phyloP scores from a whole-genome alignment of 1,140 invertebrate genomes.

The Semibalanus balanoides region DNA sequence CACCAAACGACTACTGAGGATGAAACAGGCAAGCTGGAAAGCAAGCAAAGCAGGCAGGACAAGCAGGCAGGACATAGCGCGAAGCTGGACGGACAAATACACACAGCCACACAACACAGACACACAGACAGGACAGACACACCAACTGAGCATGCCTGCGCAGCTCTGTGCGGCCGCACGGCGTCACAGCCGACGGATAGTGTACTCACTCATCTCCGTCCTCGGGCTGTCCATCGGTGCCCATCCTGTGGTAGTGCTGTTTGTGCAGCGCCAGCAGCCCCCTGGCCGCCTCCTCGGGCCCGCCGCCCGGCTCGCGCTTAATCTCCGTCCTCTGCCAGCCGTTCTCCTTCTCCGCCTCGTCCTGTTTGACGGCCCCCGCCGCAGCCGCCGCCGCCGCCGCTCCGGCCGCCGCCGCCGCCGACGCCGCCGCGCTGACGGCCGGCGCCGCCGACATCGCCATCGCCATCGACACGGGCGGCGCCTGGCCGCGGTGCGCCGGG shows the following conservation, averaged over 20 bases:
- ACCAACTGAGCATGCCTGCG: no score
- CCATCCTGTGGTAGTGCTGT: not conserved
- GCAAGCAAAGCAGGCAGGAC: no score
- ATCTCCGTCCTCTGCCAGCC: not conserved
- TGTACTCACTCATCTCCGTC: conserved; percentile 1
- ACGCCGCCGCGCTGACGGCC: not conserved
- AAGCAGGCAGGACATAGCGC: no score
- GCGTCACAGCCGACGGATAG: no score
- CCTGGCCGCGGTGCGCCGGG: not conserved
- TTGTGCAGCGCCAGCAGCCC: conserved; percentile 3
- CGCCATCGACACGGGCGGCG: not conserved
- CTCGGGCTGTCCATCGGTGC: not conserved
- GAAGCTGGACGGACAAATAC: no score
- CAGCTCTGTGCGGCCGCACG: no score
- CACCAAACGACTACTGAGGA: no score
- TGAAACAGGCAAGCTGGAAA: no score
- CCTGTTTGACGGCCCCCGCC: not conserved
- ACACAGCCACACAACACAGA: no score
- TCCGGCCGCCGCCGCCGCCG: not conserved
- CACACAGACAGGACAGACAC: no score
- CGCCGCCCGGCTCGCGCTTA: not conserved
- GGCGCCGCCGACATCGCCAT: no score
- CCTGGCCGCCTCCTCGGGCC: not conserved
- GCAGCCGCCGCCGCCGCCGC: not conserved
- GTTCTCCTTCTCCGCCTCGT: not conserved